Conservation (phyloP, 2,888 invertebrate species). For the Onchidella celtica region DNA sequence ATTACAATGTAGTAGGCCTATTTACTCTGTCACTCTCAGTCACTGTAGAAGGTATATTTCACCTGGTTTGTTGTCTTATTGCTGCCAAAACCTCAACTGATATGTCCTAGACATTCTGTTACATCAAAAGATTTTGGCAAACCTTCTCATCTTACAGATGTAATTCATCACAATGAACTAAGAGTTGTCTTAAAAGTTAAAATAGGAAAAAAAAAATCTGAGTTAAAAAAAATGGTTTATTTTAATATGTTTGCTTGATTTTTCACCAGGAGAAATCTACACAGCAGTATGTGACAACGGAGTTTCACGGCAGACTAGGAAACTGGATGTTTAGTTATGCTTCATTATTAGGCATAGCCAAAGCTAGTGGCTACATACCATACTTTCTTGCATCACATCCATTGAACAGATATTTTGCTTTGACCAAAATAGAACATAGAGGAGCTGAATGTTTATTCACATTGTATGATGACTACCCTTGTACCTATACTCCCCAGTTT, state of each 20-base stretch:
- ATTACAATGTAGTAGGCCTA: no score
- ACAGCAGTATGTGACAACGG: constrained; percentile 37
- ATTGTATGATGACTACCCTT: constrained; percentile 35
- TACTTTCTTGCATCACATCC: constrained; percentile 31
- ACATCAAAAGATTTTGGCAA: no score
- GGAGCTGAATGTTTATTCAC: constrained; percentile 32
- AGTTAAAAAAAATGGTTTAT: no score
- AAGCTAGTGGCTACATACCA: constrained; percentile 41
- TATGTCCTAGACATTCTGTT: no score
- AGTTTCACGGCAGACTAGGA: constrained; percentile 34
- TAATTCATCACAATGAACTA: no score
- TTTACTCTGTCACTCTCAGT: no score
- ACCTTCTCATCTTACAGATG: no score
- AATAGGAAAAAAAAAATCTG: no score
- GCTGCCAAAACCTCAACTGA: no score
- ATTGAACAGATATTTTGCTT: constrained; percentile 16
- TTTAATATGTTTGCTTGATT: background rate
- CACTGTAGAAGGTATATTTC: no score
- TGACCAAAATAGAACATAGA: background rate
- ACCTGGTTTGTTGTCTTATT: no score
- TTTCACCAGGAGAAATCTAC: constrained; percentile 17
- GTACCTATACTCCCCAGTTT: constrained; percentile 34
- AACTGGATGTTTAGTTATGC: constrained; percentile 47
- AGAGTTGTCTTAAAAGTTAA: no score
- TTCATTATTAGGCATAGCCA: constrained; percentile 42